Conservation (phyloP, 2,797 vertebrate species). For the Danio albolineatus region DNA sequence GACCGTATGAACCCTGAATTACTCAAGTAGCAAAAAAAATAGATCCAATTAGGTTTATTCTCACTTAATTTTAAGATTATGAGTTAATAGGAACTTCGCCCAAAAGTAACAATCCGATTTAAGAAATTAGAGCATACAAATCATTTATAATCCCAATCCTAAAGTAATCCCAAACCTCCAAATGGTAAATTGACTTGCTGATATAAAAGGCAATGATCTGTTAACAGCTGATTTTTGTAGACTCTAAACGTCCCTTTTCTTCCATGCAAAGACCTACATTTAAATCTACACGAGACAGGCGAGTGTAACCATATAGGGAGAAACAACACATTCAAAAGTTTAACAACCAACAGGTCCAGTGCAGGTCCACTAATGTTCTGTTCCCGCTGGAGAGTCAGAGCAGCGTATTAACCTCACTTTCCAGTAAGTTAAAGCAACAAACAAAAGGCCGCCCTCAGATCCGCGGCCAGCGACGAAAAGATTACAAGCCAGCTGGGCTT, state of each 20-base stretch:
- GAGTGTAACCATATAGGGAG: background rate
- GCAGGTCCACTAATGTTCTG: slow-evolving; percentile 5
- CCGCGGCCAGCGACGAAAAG: slow-evolving; percentile 67
- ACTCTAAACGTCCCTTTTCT: background rate
- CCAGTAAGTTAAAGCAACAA: slow-evolving; percentile 67
- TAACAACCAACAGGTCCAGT: slow-evolving; percentile 6
- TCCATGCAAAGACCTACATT: background rate
- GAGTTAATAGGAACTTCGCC: too few species aligned
- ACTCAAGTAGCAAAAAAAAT: too few species aligned
- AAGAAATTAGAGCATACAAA: too few species aligned
- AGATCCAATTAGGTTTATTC: too few species aligned
- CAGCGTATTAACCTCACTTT: slow-evolving; percentile 71
- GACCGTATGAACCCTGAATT: too few species aligned
- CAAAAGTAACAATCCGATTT: too few species aligned
- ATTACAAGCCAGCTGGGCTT: slow-evolving; percentile 47
- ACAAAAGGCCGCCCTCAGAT: slow-evolving; percentile 68
- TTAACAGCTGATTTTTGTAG: background rate
- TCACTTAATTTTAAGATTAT: too few species aligned
- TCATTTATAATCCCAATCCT: too few species aligned
- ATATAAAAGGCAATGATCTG: background rate
- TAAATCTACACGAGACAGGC: background rate
- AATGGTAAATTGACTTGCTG: background rate
- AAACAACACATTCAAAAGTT: slow-evolving; percentile 20
- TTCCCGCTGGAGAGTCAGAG: slow-evolving; percentile 62
- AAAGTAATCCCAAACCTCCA: background rate